phyloP scores from a whole-genome alignment of 2,113 vertebrate genomes.

The Pao palembangensis region DNA sequence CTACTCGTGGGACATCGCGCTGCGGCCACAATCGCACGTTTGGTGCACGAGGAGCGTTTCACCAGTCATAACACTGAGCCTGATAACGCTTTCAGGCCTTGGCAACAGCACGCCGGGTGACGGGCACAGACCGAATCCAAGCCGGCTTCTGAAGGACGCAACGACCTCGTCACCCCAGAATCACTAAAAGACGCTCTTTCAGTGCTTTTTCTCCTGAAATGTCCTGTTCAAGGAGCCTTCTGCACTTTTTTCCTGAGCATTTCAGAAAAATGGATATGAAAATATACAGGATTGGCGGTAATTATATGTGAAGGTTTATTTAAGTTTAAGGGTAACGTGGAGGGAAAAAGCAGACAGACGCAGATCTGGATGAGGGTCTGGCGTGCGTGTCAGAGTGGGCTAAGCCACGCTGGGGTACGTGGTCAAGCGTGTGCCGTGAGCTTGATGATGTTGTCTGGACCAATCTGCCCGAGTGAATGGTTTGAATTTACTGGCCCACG shows the following conservation, averaged over 20 bases:
- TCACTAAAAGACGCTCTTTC: constrained; percentile 69
- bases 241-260: constrained; percentile 40
- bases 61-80: constrained; percentile 68
- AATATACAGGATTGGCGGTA: constrained; percentile 77
- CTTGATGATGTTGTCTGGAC: constrained; percentile 75
- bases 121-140: no score
- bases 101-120: constrained; percentile 43
- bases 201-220: constrained; percentile 22
- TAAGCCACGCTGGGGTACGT: constrained; percentile 17
- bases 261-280: constrained; percentile 71
- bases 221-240: constrained; percentile 49
- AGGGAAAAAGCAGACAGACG: constrained; percentile 52
- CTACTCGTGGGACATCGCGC: constrained; percentile 39
- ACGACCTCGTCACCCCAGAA: constrained; percentile 59
- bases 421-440: constrained; percentile 38
- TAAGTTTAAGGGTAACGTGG: constrained; percentile 70
- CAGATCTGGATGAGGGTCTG: constrained; percentile 57
- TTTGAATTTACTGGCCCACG: constrained; percentile 75
- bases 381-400: constrained; percentile 24
- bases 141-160: constrained; percentile 37
- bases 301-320: constrained; percentile 78
- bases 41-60: constrained; percentile 57
- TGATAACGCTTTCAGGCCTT: constrained; percentile 70
- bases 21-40: constrained; percentile 64
- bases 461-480: constrained; percentile 75